A percentile compares a stretch with the other conserved stretches of the same genome.
Conservation (phyloP, 1,140 invertebrate species). For the Arctopsyche grandis region DNA sequence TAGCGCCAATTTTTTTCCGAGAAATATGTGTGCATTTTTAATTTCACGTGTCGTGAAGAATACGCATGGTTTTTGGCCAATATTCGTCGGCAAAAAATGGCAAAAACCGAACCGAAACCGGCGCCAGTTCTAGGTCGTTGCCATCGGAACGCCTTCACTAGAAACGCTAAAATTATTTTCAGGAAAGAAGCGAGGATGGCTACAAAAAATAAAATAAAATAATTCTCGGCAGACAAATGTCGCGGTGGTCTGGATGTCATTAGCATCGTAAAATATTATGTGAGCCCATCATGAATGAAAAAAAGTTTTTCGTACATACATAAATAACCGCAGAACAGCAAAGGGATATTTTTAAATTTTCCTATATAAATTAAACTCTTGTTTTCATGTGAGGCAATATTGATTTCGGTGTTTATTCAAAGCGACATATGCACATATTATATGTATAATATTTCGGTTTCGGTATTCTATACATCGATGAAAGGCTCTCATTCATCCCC, state of each 20-base stretch:
- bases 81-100: background rate
- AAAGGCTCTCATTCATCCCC: background rate
- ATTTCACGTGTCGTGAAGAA: conserved; percentile 25
- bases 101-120: conserved; percentile 28
- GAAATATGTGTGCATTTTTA: background rate
- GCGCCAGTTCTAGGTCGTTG: conserved; percentile 38
- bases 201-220: conserved; percentile 6
- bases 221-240: background rate
- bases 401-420: no score
- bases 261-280: conserved; percentile 31
- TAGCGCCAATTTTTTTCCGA: no score
- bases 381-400: no score
- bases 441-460: no score
- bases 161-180: conserved; percentile 25
- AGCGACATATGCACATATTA: no score
- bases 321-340: background rate
- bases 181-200: background rate
- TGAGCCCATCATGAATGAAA: conserved; percentile 18
- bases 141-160: conserved; percentile 14
- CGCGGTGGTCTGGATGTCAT: conserved; percentile 27
- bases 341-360: no score
- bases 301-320: background rate
- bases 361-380: no score
- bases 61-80: conserved; percentile 6
- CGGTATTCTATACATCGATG: no score